Conservation (phyloP, 2,797 vertebrate genomes). For the Phataginus tricuspis region DNA sequence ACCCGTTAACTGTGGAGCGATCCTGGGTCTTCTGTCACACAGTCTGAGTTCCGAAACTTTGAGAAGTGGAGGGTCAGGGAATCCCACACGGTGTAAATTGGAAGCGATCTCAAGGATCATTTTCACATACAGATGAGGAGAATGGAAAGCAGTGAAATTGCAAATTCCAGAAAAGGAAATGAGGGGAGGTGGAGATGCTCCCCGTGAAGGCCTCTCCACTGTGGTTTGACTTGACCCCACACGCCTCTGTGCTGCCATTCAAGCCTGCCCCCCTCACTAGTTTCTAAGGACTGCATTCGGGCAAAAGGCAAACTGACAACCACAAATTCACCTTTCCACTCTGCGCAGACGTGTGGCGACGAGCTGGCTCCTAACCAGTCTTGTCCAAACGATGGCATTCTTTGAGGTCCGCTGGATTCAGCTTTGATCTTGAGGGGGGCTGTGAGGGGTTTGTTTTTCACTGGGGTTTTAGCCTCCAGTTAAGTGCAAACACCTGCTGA, state of each 20-base stretch:
- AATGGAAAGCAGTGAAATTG: neutral
- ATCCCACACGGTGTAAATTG: neutral
- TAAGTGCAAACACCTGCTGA: slow-evolving; percentile 99
- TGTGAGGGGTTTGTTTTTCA: slow-evolving; percentile 93
- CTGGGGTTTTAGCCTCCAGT: slow-evolving; percentile 94
- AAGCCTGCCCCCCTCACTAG: slow-evolving; percentile 43
- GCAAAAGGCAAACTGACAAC: slow-evolving; percentile 62
- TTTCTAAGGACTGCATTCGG: slow-evolving; percentile 59
- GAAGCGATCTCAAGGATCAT: neutral
- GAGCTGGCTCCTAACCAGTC: slow-evolving; percentile 82
- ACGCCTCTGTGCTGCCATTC: slow-evolving; percentile 63
- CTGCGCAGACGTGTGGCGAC: slow-evolving; percentile 80
- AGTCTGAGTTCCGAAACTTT: neutral
- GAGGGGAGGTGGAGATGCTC: too few relatives aligned
- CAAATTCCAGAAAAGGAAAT: neutral
- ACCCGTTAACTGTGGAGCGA: neutral
- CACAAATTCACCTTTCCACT: slow-evolving; percentile 72
- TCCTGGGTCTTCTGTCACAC: neutral
- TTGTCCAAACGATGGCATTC: slow-evolving; percentile 75
- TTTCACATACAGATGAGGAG: neutral
- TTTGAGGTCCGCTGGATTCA: slow-evolving; percentile 86
- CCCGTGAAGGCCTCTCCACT: slow-evolving; percentile 72
- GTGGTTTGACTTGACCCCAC: slow-evolving; percentile 70
- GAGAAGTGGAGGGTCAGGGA: neutral
- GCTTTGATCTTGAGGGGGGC: slow-evolving; percentile 92